phyloP scores from a whole-genome alignment of 2,113 vertebrate genomes.

The Pedionomus torquatus region DNA sequence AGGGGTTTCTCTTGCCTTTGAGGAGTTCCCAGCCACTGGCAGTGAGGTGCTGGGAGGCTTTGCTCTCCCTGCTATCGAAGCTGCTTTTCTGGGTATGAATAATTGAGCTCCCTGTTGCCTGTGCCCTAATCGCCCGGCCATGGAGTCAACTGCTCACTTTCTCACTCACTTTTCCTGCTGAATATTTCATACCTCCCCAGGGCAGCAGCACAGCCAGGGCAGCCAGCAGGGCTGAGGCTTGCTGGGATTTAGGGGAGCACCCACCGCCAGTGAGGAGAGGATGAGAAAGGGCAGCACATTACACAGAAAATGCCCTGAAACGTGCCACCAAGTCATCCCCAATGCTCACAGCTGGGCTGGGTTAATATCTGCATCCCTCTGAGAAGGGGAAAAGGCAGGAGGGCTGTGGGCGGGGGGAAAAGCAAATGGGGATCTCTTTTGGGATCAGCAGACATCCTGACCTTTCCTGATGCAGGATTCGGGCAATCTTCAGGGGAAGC shows the following conservation, averaged over 20 bases:
- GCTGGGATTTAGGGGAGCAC: background rate
- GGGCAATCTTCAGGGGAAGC: accelerated
- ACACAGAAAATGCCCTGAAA: background rate
- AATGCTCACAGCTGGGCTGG: accelerated
- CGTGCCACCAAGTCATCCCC: accelerated
- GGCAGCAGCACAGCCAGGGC: accelerated
- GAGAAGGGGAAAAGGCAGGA: accelerated
- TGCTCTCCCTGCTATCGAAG: background rate
- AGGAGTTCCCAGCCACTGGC: accelerated
- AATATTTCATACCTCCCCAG: background rate
- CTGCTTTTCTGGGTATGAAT: accelerated
- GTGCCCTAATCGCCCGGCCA: accelerated
- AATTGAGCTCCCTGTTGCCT: accelerated
- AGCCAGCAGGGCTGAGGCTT: accelerated
- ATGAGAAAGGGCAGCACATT: background rate
- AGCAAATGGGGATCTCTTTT: accelerated
- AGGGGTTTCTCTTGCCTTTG: accelerated
- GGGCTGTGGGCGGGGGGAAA: accelerated
- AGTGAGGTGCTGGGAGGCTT: background rate
- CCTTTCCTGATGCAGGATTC: accelerated
- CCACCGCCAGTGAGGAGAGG: accelerated
- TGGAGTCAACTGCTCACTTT: accelerated
- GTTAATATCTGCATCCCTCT: accelerated
- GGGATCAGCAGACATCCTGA: accelerated
- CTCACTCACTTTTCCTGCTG: accelerated